A percentile compares a stretch with the other conserved stretches of the same genome.
Evolutionary conservation across 2,113 vertebrate species (phyloP).

Genomic region (Labeo rohita): DNA sequence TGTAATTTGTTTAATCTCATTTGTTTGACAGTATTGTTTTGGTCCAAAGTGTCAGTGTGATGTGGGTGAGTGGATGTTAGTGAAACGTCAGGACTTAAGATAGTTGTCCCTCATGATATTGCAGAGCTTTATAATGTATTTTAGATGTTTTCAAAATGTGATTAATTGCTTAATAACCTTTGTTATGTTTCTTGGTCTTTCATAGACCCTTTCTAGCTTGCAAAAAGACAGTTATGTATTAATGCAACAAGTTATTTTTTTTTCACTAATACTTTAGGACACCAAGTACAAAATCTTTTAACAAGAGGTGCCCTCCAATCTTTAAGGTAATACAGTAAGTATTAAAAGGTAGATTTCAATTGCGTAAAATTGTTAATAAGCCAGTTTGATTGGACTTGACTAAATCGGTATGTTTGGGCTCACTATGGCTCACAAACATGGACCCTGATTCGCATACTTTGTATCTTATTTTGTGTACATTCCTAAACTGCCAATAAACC

Average conservation of each 20-base stretch:
- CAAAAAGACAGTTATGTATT: neutral
- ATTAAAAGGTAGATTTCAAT: neutral
- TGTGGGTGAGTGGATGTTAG: neutral
- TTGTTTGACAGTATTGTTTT: neutral
- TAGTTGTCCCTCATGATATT: neutral
- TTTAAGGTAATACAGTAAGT: neutral
- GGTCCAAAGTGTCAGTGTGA: neutral
- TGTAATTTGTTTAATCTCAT: neutral
- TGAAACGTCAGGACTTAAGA: neutral
- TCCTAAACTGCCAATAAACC: constrained; percentile 44
- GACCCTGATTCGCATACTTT: neutral
- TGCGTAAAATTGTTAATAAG: neutral
- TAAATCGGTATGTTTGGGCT: neutral
- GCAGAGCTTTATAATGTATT: neutral
- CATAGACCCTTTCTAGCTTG: neutral
- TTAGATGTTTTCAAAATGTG: neutral
- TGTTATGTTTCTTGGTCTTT: neutral
- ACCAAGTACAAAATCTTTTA: neutral
- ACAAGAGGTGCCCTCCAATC: neutral
- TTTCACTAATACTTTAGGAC: neutral
- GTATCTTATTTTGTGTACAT: constrained; percentile 34
- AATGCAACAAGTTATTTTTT: neutral
- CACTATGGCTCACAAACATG: neutral
- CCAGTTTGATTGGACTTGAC: neutral
- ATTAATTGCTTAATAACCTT: neutral